phyloP scores from a whole-genome alignment of 2,797 vertebrate species.

The Oryzias sinensis region DNA sequence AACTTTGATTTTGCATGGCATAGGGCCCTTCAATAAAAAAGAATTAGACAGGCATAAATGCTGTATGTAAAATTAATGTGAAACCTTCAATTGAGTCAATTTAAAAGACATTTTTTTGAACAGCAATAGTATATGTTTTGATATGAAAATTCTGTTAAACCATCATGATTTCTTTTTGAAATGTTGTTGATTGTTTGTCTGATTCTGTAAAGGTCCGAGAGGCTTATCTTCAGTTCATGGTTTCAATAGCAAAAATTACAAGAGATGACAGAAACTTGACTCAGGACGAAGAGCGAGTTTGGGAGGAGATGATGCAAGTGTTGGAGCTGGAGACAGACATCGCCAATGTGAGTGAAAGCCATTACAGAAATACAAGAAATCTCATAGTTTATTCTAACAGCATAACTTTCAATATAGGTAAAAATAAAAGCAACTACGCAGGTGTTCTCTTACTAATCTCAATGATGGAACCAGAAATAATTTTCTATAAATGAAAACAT shows the following conservation, averaged over 20 bases:
- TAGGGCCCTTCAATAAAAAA: no score
- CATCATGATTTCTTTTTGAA: slow-evolving; percentile 3
- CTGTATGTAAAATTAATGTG: no score
- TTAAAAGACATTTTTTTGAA: not conserved
- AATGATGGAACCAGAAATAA: slow-evolving; percentile 15
- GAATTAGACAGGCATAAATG: no score
- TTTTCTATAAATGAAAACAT: not conserved
- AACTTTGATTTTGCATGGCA: no score
- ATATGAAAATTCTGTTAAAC: not conserved
- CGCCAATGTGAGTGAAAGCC: slow-evolving; percentile 84
- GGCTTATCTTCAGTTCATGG: slow-evolving; percentile 94
- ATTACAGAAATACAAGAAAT: slow-evolving; percentile 31
- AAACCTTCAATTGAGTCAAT: not conserved
- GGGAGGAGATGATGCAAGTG: slow-evolving; percentile 88
- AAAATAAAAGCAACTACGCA: slow-evolving; percentile 43
- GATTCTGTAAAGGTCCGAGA: slow-evolving; percentile 82
- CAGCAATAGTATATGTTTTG: not conserved
- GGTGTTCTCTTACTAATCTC: slow-evolving; percentile 11
- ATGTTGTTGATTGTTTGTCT: slow-evolving; percentile 3
- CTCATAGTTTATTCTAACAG: no score
- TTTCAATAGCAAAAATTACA: slow-evolving; percentile 86
- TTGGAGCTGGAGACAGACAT: slow-evolving; percentile 91
- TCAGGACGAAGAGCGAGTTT: slow-evolving; percentile 78
- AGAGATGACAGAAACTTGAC: slow-evolving; percentile 86
- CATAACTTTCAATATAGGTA: no score